These are phyloP conservation scores for Crocodylus rhombifer DNA, from an alignment of 2,797 vertebrate genomes.

Conservation along the genomic window DNA sequence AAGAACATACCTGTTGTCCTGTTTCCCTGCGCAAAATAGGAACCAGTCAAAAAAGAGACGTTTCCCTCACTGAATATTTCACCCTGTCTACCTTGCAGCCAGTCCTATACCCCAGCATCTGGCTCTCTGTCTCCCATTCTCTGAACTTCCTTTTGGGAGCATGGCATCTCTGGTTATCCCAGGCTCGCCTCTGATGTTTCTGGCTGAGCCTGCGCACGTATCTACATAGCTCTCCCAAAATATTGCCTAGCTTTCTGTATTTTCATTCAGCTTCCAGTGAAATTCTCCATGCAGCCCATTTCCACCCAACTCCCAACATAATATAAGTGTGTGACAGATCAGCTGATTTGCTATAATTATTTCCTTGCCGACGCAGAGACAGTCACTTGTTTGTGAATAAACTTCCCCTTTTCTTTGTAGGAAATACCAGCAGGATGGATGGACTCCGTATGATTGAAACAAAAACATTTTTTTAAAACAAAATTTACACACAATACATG, in stretches of 20 bases:
- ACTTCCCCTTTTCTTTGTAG: neutral
- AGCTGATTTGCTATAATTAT: neutral
- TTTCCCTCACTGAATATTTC: neutral
- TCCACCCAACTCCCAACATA: neutral
- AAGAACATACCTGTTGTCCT: no score
- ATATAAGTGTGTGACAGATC: neutral
- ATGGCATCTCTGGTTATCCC: neutral
- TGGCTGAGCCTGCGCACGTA: neutral
- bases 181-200: neutral
- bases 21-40: neutral
- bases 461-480: neutral
- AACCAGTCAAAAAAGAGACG: neutral
- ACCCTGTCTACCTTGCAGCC: neutral
- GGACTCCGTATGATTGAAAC: neutral
- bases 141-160: neutral
- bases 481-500: neutral
- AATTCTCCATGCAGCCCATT: neutral
- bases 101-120: neutral
- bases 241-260: neutral
- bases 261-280: neutral
- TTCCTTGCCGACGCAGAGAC: neutral
- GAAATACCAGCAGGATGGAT: rapidly evolving
- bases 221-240: neutral
- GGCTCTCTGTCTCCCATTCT: no score
- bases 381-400: neutral